Evolutionary conservation across 2,888 invertebrate species (phyloP), one percentile per base, ranked within the genome.

Genomic region (Drosophila anomelani): DNA sequence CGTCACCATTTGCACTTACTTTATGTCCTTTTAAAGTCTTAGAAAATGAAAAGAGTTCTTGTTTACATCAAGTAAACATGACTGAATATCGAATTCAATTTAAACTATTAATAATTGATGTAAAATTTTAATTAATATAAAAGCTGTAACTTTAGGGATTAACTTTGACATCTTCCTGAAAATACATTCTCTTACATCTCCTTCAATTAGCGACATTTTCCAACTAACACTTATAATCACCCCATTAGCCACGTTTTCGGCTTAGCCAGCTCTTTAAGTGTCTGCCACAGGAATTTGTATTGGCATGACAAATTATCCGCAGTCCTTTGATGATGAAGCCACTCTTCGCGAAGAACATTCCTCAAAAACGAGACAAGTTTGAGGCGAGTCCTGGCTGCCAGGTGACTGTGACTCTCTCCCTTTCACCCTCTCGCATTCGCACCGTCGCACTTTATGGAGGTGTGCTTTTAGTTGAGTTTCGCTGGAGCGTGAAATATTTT

Each of bases 401-500:
- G 36, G 38, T 53, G 4, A 46, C 34, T 70, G 38, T 53, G 4
- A 46, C 34, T 70, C 23, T 38, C 36, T 12, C 13, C 13, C 57
- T 20, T 5, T 10, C 17, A 2, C 34, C 34, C 10, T 10, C 10
- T 0, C 7, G 15, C 15, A 15, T 4, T 10, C 17, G 10, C 44
- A 6, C 13, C 44, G 43, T 34, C 34, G 15, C 34, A 47, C 36
- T 46, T 38, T 38, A 36, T 39, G 39, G 41, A 74, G 78, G 71
- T 84, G 73, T 62, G 67, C 72, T 75, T 71, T 66, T 77, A 76
- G 75, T 68, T 71, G 60, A 68, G 82, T 74, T 66, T 76, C 76
- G 79, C 71, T 81, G 72, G 63, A 78, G 88, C 82, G 71, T 81
- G 74, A 83, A 88, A 78, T 77, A 88, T 85, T 84, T 84, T 88